phyloP scores from a whole-genome alignment of 2,797 vertebrate genomes.

The Enteromius radiatus region DNA sequence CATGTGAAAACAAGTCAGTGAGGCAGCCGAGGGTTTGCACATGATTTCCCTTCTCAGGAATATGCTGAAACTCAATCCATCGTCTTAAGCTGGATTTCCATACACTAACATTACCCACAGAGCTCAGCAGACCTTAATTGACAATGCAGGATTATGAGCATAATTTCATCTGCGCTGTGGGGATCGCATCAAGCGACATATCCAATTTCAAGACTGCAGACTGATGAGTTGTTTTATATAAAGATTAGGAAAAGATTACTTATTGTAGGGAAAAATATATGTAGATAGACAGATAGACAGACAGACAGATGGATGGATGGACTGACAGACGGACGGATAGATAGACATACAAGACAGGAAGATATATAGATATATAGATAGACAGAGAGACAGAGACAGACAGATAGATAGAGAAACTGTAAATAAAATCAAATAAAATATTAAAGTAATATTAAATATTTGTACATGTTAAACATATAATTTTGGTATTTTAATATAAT shows the following conservation, averaged over 20 bases:
- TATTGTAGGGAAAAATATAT: background rate
- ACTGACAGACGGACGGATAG: fast-evolving
- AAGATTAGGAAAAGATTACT: background rate
- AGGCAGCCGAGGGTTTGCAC: background rate
- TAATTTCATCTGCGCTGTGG: background rate
- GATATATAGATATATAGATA: no score
- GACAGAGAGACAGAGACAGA: no score
- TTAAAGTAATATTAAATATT: background rate
- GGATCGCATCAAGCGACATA: background rate
- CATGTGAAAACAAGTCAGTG: background rate
- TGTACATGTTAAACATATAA: background rate
- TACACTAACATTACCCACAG: background rate
- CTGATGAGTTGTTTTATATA: background rate
- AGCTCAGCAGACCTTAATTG: conserved; percentile 1
- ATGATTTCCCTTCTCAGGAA: conserved; percentile 27
- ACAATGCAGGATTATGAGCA: conserved; percentile 21
- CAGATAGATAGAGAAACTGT: no score
- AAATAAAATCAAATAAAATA: no score
- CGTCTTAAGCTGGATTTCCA: conserved; percentile 31
- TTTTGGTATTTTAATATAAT: background rate
- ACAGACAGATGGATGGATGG: background rate
- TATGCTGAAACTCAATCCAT: conserved; percentile 29
- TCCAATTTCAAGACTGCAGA: background rate
- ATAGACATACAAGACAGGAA: no score
- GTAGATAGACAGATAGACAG: background rate